Evolutionary conservation across 2,888 invertebrate genomes (phyloP).

Genomic region (Trissonchulus sp.): DNA sequence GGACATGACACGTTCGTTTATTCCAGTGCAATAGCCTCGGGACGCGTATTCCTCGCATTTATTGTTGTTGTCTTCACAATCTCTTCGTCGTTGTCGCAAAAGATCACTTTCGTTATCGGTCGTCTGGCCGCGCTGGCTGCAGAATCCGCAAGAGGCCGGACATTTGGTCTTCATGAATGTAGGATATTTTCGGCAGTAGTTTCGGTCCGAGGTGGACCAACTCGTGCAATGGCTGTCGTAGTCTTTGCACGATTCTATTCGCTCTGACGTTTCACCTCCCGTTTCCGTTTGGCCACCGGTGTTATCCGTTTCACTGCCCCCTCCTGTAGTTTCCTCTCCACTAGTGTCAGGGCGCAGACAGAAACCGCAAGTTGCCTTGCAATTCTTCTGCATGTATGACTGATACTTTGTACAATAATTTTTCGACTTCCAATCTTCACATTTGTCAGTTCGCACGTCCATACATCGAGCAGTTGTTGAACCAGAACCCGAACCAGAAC

Average conservation of each 20-base stretch:
- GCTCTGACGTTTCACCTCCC: neutral
- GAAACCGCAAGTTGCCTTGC: conserved; percentile 18
- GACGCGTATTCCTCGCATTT: neutral
- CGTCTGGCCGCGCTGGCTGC: conserved; percentile 2
- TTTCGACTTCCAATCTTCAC: conserved; percentile 6
- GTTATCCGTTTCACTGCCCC: neutral
- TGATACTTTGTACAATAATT: conserved; percentile 9
- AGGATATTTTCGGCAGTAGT: neutral
- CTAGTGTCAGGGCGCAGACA: too few relatives aligned
- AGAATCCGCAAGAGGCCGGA: conserved; percentile 19
- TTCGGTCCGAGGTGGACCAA: conserved; percentile 16
- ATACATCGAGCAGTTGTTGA: neutral
- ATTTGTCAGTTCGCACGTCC: conserved; percentile 10
- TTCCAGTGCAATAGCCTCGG: conserved; percentile 19
- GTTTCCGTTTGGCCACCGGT: neutral
- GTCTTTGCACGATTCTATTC: conserved; percentile 1
- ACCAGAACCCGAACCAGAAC: neutral
- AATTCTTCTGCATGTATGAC: conserved; percentile 20
- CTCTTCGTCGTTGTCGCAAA: neutral
- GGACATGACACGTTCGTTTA: conserved; percentile 1
- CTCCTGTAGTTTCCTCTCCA: neutral
- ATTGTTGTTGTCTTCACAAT: neutral
- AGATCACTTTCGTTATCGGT: neutral
- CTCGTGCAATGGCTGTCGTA: neutral
- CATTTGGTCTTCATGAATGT: conserved; percentile 15